Percentiles rank a stretch among this genome's conserved stretches.
phyloP scores from a whole-genome alignment of 2,888 invertebrate species.

The Diaphora mendica region DNA sequence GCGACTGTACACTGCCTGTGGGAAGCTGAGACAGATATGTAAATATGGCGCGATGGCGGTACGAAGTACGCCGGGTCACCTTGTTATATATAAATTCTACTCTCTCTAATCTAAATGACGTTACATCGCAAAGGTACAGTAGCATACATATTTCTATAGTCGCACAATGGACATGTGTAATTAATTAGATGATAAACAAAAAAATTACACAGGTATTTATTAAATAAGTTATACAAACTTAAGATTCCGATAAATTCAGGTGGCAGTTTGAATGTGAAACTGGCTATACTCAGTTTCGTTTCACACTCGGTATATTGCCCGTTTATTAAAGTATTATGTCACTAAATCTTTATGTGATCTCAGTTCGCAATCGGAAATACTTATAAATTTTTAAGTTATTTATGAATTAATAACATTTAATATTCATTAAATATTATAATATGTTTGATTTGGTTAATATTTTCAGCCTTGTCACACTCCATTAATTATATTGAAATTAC shows the following conservation, averaged over 20 bases:
- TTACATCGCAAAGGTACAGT: background rate
- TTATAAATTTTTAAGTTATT: background rate
- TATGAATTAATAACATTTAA: background rate
- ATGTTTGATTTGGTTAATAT: constrained; percentile 1
- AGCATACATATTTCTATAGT: background rate
- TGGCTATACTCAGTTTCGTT: background rate
- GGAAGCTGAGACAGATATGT: too few species aligned
- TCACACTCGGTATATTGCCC: background rate
- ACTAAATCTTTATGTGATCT: background rate
- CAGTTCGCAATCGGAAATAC: background rate
- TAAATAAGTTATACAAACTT: background rate
- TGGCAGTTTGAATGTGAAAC: background rate
- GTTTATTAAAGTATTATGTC: background rate
- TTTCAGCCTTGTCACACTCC: constrained; percentile 30
- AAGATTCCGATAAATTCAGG: background rate
- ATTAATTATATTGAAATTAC: constrained; percentile 7
- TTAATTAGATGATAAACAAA: too few species aligned
- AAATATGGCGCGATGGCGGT: too few species aligned
- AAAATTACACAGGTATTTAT: background rate
- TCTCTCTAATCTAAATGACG: too few species aligned
- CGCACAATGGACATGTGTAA: background rate
- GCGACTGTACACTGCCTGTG: too few species aligned
- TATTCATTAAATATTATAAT: constrained; percentile 18
- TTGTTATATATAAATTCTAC: too few species aligned
- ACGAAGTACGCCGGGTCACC: too few species aligned